A percentile compares a stretch with the other conserved stretches of the same genome.
These are phyloP conservation scores for Xiphophorus birchmanni DNA, from an alignment of 2,797 vertebrate genomes.

Conservation along the genomic window DNA sequence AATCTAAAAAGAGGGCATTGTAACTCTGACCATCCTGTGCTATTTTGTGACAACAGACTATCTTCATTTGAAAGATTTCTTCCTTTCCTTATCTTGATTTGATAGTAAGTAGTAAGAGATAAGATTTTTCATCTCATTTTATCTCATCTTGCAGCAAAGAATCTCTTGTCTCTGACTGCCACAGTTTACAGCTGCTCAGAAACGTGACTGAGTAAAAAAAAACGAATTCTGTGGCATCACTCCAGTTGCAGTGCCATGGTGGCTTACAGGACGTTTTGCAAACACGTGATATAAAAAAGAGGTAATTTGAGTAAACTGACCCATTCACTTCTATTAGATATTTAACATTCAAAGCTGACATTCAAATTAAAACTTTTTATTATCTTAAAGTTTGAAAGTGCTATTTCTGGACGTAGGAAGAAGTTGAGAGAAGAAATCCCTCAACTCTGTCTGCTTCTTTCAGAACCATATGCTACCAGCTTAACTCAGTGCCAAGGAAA, in stretches of 20 bases:
- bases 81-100: background rate
- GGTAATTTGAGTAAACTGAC: background rate
- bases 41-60: background rate
- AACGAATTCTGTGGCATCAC: background rate
- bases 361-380: background rate
- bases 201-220: background rate
- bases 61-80: background rate
- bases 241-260: background rate
- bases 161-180: background rate
- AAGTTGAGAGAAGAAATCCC: background rate
- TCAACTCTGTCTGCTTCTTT: constrained; percentile 42
- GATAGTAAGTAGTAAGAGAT: background rate
- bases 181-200: background rate
- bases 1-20: background rate
- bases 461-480: constrained; percentile 52
- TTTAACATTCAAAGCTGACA: background rate
- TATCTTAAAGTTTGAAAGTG: background rate
- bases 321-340: background rate
- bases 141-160: background rate
- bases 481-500: constrained; percentile 40
- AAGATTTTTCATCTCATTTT: background rate
- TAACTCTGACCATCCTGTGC: background rate
- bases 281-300: background rate
- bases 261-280: background rate
- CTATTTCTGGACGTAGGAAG: background rate